These are phyloP conservation scores for Drosophila pectinifera DNA, from an alignment of 1,140 invertebrate species.

Conservation along the genomic window DNA sequence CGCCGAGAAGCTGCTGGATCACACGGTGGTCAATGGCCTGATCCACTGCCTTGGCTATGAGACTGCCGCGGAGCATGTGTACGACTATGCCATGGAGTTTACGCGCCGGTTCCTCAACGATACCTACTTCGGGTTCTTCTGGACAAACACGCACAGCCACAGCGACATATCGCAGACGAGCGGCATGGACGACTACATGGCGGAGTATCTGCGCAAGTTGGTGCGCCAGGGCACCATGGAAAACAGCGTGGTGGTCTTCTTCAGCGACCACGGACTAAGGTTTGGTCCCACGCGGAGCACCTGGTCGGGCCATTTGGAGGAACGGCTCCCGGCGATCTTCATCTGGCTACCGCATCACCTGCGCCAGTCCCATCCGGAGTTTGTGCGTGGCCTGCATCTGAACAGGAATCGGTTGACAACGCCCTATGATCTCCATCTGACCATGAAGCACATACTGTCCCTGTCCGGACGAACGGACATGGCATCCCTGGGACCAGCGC, in stretches of 20 bases:
- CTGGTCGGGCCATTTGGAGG: conserved; percentile 93
- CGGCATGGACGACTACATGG: conserved; percentile 88
- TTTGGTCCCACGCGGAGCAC: conserved; percentile 91
- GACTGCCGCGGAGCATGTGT: conserved; percentile 86
- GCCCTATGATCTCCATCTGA: conserved; percentile 94
- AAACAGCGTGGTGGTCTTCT: conserved; percentile 90
- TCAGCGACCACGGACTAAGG: conserved; percentile 97
- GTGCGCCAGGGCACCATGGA: conserved; percentile 87
- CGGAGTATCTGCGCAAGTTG: conserved; percentile 87
- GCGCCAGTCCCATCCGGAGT: conserved; percentile 87
- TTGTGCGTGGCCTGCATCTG: conserved; percentile 88
- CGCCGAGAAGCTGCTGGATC: conserved; percentile 86
- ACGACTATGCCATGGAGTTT: conserved; percentile 87
- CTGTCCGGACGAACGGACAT: conserved; percentile 84
- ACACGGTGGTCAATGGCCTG: conserved; percentile 76
- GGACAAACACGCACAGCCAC: conserved; percentile 92
- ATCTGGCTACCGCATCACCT: conserved; percentile 92
- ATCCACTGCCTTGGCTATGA: conserved; percentile 87
- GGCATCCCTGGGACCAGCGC: conserved; percentile 67
- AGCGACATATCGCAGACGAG: conserved; percentile 91
- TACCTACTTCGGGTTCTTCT: conserved; percentile 92
- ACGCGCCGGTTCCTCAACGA: conserved; percentile 86
- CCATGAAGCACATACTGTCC: conserved; percentile 85
- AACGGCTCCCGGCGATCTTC: conserved; percentile 94
- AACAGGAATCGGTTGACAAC: conserved; percentile 92